phyloP scores from a whole-genome alignment of 2,113 vertebrate species.

The Dolichotis patagonum region DNA sequence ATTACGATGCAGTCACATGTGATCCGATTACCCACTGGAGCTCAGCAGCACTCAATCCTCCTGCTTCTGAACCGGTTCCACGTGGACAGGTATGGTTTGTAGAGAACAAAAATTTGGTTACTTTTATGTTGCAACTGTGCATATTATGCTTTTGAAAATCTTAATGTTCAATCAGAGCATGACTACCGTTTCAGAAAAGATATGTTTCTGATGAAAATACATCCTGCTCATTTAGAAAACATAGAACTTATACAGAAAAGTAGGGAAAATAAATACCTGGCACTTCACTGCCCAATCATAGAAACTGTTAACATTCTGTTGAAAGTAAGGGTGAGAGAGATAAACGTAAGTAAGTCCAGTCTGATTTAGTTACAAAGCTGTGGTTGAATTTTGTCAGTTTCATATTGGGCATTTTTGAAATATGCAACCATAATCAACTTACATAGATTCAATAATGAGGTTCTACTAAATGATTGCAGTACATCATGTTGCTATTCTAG shows the following conservation, averaged over 20 bases:
- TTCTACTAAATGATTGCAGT: not conserved
- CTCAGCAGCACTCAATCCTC: constrained; percentile 95
- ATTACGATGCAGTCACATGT: constrained; percentile 94
- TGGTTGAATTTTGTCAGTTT: not conserved
- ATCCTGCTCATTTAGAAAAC: not conserved
- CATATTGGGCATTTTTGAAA: not conserved
- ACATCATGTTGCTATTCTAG: not conserved
- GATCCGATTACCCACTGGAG: constrained; percentile 87
- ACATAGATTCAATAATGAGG: not conserved
- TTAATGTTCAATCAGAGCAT: not conserved
- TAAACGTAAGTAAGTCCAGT: not conserved
- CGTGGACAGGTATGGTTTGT: constrained; percentile 90
- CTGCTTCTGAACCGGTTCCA: constrained; percentile 95
- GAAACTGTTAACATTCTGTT: not conserved
- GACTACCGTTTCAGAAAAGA: not conserved
- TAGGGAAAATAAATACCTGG: not conserved
- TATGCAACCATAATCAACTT: not conserved
- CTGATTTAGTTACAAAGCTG: not conserved
- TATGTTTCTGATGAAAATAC: constrained; percentile 9
- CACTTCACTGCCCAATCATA: not conserved
- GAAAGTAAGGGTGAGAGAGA: not conserved
- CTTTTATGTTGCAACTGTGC: not conserved
- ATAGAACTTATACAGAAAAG: not conserved
- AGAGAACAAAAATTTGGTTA: rapidly evolving
- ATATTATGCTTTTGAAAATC: not conserved